Base-by-base conservation (phyloP, 1,140 invertebrate species). In the Littorina saxatilis region DNA sequence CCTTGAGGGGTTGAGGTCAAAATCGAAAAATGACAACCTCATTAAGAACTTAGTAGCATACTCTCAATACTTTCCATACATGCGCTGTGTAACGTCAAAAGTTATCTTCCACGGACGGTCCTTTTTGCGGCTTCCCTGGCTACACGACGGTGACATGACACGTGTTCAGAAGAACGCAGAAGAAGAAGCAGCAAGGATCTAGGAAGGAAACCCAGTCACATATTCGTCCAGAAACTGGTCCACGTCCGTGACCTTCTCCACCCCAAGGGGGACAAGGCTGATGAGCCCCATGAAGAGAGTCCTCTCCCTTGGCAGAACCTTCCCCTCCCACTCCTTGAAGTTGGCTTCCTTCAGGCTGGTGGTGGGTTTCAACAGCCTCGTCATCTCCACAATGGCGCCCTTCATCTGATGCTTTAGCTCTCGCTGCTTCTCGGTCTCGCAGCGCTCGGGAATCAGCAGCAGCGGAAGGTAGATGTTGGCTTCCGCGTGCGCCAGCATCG, bases 171-270 rank as follows among this genome's bases (percentile, higher is more conserved):
- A n/a, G n/a, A n/a, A n/a, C n/a, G n/a, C n/a, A n/a, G n/a, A n/a
- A n/a, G n/a, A n/a, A n/a, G n/a, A n/a, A n/a, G n/a, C n/a, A n/a
- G 7, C 20, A 29, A 13, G 13, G 39, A 76, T 40, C 72, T 50
- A 29, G 9, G 74, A n/a, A 4, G 85, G 85, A 58, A 81, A 87
- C 47, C 72, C 80, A 15, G 80, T 81, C 15, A 82, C 68, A 61
- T 85, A 88, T 17, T 88, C 87, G 52, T 88, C 87, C 52, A 87
- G 79, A 1, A 75, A 52, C 32, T 82, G 80, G 63, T 87, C 87
- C 43, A 87, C 82, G 40, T 86, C 85, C 9, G 76, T 43, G 32
- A 84, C 37, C 15, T 55, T 73, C 35, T 88, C 85, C 35, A 88
- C 27, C 2, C 73, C 82, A 27, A 88, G 27, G 0, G 87, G 83